Evolutionary conservation across 1,140 invertebrate genomes (phyloP), one percentile per base, ranked within the genome.

Genomic region (Camponotus floridanus): DNA sequence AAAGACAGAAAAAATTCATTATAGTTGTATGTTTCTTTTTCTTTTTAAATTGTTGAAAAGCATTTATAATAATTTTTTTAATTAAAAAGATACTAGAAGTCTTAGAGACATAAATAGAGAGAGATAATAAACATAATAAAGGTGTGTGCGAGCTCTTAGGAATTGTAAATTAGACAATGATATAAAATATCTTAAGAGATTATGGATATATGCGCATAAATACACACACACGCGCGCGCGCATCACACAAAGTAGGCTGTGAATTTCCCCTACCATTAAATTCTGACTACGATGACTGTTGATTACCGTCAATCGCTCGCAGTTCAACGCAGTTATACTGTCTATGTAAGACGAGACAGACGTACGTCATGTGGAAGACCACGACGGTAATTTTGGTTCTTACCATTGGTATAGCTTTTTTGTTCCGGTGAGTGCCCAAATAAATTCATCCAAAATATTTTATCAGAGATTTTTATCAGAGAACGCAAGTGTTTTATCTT

Each of bases 351-450:
- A 51, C 6, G 15, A 33, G 13, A 33, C 62, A 2, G 64, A 65
- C n/a, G 5, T 21, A 83, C 64, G 0, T 3, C 15, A 92, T 92
- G 91, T 85, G 78, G 68, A 92, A 91, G 67, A 42, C 67, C 0
- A 74, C 87, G 18, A 62, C 45, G 11, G 33, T 91, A 0, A 33
- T 91, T 8, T 64, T 71, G 3, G 5, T 91, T 31, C 2, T 85
- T 3, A 9, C 76, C 7, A n/a, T 51, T 6, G 91, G 86, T 21
- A 18, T 89, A 61, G 15, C 76, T 21, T 0, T 86, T 0, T 74
- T 80, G 8, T 51, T 86, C 3, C 81, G 76, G 91, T 92, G 67
- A 89, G 62, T 87, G n/a, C 0, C 13, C 15, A 51, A 51, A 9
- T 4, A 33, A 33, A 73, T 4, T 39, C 6, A 70, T 76, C 21